Evolutionary conservation across 1,140 invertebrate species (phyloP).

Genomic region (Ostrea denselamellosa): DNA sequence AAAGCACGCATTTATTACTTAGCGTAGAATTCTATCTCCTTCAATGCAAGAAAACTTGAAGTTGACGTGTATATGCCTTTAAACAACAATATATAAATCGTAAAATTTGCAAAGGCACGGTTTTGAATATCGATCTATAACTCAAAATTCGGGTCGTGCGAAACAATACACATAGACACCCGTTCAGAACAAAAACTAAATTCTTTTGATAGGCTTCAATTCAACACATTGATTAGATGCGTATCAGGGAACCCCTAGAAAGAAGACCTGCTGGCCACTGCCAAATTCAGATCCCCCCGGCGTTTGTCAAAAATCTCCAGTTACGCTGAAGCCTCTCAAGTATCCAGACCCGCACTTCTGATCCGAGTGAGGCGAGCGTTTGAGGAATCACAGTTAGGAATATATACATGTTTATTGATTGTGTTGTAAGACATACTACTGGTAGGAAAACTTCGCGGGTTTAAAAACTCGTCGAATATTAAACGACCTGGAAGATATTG

Average conservation of each 20-base stretch:
- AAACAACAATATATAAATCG: neutral
- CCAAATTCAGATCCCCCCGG: neutral
- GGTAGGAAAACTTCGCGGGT: neutral
- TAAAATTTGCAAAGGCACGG: neutral
- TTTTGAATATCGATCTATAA: constrained; percentile 23
- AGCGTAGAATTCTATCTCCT: neutral
- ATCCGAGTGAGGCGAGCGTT: constrained; percentile 29
- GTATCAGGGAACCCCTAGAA: constrained; percentile 2
- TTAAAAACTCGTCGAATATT: constrained; percentile 17
- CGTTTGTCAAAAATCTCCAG: constrained; percentile 20
- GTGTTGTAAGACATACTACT: neutral
- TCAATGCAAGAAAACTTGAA: neutral
- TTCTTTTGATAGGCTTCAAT: constrained; percentile 31
- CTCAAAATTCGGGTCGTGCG: constrained; percentile 31
- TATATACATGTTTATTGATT: constrained; percentile 4
- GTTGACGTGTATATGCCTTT: neutral
- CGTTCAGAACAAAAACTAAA: constrained; percentile 12
- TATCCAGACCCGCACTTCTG: constrained; percentile 6
- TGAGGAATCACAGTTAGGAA: neutral
- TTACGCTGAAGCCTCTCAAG: constrained; percentile 26
- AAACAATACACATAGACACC: constrained; percentile 23
- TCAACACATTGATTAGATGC: constrained; percentile 29
- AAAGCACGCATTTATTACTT: neutral
- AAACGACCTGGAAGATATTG: constrained; percentile 13
- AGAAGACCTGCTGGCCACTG: constrained; percentile 12